These are phyloP conservation scores for Trichacis sp. DNA, from an alignment of 2,888 invertebrate species.

Conservation along the genomic window DNA sequence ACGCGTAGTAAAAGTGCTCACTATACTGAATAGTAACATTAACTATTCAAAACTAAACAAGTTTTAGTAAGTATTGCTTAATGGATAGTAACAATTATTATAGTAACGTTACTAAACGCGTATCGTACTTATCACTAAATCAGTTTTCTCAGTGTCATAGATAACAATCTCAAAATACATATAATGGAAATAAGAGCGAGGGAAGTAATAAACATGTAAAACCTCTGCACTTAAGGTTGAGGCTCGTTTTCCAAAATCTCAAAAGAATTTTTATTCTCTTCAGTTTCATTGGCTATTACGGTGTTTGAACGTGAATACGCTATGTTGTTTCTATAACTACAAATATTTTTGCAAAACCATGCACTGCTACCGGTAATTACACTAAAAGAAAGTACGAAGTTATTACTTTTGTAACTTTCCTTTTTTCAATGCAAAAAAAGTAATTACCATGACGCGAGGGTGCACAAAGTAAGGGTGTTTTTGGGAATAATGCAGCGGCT, in stretches of 20 bases:
- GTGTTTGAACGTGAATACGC: slow-evolving; percentile 69
- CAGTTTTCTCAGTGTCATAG: too few relatives aligned
- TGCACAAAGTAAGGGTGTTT: slow-evolving; percentile 82
- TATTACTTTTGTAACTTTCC: not conserved
- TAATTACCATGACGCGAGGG: slow-evolving; percentile 84
- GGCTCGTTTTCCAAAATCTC: slow-evolving; percentile 66
- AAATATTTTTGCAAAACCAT: slow-evolving; percentile 68
- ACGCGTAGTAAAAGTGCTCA: too few relatives aligned
- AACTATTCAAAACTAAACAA: too few relatives aligned
- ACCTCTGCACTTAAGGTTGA: slow-evolving; percentile 63
- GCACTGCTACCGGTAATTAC: slow-evolving; percentile 71
- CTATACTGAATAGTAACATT: too few relatives aligned
- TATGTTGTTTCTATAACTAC: slow-evolving; percentile 53
- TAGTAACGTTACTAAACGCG: too few relatives aligned
- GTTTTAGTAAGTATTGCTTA: too few relatives aligned
- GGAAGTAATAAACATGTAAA: slow-evolving; percentile 74
- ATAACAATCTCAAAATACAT: too few relatives aligned
- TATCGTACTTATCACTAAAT: too few relatives aligned
- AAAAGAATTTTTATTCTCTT: slow-evolving; percentile 45
- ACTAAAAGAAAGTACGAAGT: slow-evolving; percentile 59
- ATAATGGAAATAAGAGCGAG: slow-evolving; percentile 86
- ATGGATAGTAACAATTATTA: too few relatives aligned
- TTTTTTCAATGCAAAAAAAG: not conserved
- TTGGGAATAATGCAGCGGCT: slow-evolving; percentile 94
- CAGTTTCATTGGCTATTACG: slow-evolving; percentile 55